Percentiles rank a stretch among this genome's conserved stretches.
Evolutionary conservation across 2,888 invertebrate genomes (phyloP).

Genomic region (Cephus rjabovi): DNA sequence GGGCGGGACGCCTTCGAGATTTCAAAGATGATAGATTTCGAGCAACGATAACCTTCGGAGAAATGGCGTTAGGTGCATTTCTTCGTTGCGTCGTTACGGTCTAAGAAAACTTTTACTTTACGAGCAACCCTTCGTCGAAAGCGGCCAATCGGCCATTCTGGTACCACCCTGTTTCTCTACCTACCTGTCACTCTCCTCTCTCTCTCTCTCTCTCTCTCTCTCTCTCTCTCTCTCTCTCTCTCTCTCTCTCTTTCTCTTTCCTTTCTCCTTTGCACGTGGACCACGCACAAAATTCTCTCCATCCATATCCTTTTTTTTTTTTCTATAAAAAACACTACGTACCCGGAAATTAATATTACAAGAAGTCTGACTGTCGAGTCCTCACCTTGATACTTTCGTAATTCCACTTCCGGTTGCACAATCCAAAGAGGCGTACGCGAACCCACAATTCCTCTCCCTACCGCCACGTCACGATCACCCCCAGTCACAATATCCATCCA

Average conservation of each 20-base stretch:
- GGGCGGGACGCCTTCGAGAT: conserved; percentile 22
- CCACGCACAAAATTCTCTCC: too few species aligned
- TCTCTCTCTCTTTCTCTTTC: background rate
- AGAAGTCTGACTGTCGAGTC: conserved; percentile 14
- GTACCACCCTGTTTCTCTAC: too few species aligned
- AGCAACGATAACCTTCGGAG: conserved; percentile 20
- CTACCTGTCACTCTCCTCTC: background rate
- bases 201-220: background rate
- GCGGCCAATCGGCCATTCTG: too few species aligned
- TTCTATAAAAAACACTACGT: too few species aligned
- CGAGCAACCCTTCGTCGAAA: conserved; percentile 50
- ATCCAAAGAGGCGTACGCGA: conserved; percentile 10
- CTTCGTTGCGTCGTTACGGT: conserved; percentile 21
- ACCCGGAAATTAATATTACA: conserved; percentile 17
- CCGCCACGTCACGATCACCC: background rate
- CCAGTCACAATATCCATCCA: conserved; percentile 10
- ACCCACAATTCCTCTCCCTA: conserved; percentile 4
- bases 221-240: background rate
- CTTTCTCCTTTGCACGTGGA: background rate
- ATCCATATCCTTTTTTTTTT: too few species aligned
- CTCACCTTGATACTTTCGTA: conserved; percentile 17
- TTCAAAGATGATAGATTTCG: conserved; percentile 15
- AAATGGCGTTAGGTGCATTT: conserved; percentile 20
- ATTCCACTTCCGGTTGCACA: conserved; percentile 32
- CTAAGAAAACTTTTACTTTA: conserved; percentile 37